Evolutionary conservation across 92 coral and sea anemone genomes (phyloP), one percentile per base, ranked within the genome.

Genomic region (Porites cylindrica): DNA sequence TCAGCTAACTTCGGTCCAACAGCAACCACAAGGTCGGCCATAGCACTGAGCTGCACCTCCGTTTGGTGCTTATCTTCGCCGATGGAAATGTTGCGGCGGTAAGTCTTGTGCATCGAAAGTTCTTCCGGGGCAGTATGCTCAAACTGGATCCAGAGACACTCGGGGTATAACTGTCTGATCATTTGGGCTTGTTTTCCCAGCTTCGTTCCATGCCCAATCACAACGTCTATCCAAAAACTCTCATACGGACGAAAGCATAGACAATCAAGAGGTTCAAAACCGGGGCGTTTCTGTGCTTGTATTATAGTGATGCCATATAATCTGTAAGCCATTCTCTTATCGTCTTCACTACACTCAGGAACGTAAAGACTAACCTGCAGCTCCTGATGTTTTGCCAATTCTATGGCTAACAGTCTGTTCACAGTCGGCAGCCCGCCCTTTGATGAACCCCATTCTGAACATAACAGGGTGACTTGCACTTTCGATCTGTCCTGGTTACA

Each of bases 41-140:
- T 74, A 14, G 21, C 14, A 14, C 69, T 20, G 14, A 82, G 78
- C 20, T 70, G 5, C 18, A 70, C 78, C 70, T 82, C 86, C 11
- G 20, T 60, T 3, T 59, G 16, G 26, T 82, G 86, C 66, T 82
- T 82, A 1, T 38, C 13, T 54, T 82, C 78, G 14, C 86, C 86
- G 14, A 6, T 70, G 8, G 77, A 70, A 19, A 82, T 71, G 20
- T 32, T 70, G 59, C 60, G 24, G 13, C 14, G 1, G 21, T 82
- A 82, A 1, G 18, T 71, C 86, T 82, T 82, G 78, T 26, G 71
- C 69, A 71, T 29, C 43, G 69, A 69, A 32, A 82, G 86, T 56
- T 82, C 86, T 16, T 82, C 86, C 13, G 86, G 86, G 16, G 78
- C 77, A 7, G 86, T 82, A 71, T 82, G 86, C 86, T 82, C 86